Percentiles rank a stretch among this genome's conserved stretches.
Evolutionary conservation across 2,113 vertebrate genomes (phyloP).

Genomic region (Colaptes auratus): DNA sequence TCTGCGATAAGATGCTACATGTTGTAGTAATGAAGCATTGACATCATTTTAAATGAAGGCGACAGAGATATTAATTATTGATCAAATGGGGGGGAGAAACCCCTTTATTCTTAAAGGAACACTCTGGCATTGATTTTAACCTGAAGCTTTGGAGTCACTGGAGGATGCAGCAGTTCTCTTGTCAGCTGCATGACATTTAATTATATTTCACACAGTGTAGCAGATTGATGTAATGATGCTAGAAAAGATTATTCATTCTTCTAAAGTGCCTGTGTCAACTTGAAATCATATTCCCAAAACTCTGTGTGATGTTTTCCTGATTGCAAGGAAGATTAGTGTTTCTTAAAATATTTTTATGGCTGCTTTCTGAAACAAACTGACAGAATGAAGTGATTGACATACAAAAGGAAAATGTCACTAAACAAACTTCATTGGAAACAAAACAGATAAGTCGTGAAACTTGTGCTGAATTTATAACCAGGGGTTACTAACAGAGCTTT

Average conservation of each 20-base stretch:
- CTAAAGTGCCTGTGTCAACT: not conserved
- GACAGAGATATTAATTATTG: not conserved
- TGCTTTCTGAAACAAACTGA: conserved; percentile 5
- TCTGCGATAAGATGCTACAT: not conserved
- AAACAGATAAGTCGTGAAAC: not conserved
- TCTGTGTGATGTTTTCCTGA: not conserved
- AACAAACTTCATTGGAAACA: not conserved
- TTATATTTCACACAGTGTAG: not conserved
- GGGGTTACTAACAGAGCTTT: not conserved
- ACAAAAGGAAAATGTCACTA: not conserved
- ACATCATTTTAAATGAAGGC: not conserved
- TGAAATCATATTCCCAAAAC: not conserved
- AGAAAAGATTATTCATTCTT: not conserved
- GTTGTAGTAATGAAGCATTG: not conserved
- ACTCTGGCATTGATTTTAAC: not conserved
- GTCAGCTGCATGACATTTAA: not conserved
- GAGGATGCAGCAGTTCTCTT: not conserved
- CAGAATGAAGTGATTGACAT: not conserved
- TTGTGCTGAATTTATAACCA: not conserved
- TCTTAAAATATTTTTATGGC: not conserved
- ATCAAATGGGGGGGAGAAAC: not conserved
- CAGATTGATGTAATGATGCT: not conserved
- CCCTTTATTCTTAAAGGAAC: not conserved
- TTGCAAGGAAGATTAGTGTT: not conserved
- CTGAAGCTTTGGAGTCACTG: not conserved